Evolutionary conservation across 2,888 invertebrate genomes (phyloP), one percentile per base, ranked within the genome.

Genomic region (Thalpophila matura): DNA sequence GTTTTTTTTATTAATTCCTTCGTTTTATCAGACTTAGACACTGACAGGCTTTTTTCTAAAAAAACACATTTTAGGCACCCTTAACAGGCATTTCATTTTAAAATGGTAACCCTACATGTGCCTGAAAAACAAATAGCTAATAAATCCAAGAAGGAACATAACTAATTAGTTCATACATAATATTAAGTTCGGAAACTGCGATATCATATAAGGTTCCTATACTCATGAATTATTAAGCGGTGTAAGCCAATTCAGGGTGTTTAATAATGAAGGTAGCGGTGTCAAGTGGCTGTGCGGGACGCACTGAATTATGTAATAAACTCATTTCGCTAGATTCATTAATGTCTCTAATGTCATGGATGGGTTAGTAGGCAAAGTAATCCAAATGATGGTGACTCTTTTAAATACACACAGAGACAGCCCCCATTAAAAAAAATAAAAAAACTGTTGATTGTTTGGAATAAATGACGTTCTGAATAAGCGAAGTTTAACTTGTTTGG

Each of bases 231-330:
- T 76, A 82, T 86, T 80, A 78, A 85, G 74, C 68, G 70, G 79
- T 73, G 84, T 79, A 71, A 83, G 85, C 75, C 85, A 87, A 86
- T 89, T 86, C 81, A 51, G 68, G 64, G 75, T 63, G 81, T 80
- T 89, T 86, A 86, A 89, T 88, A 86, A 87, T 90, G 84, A 80
- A 87, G 74, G 69, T 79, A 78, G 74, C 64, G 74, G 80, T 84
- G 84, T 86, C 82, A 86, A 85, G 84, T 79, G 80, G 80, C 84
- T 86, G n/a, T n/a, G 75, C 38, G 82, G 76, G 82, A 82, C 81
- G 57, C 66, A 35, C 68, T 88, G 80, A 88, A 91, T 89, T 87
- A 87, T 90, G 83, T 81, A 89, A 85, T 77, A 72, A 77, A 67
- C 69, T 79, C 78, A 73, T 78, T 82, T 50, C 63, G 42, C 66